Evolutionary conservation across 1,140 invertebrate species (phyloP).

Genomic region (Lordiphosa stackelbergi): DNA sequence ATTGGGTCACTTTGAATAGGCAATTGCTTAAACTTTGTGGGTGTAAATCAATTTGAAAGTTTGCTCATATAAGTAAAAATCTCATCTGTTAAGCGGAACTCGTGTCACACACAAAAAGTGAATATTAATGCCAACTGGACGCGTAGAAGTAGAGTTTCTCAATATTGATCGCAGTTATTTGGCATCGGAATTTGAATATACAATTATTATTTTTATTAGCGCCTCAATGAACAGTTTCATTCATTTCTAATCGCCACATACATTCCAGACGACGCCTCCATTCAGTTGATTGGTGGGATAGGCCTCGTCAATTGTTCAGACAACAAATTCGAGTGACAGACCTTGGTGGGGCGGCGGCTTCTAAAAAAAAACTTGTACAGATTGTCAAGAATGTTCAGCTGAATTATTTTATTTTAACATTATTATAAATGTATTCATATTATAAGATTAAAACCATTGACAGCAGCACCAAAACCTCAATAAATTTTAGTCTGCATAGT

Average conservation of each 20-base stretch:
- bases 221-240: conserved; percentile 25
- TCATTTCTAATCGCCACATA: conserved; percentile 24
- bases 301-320: conserved; percentile 10
- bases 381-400: conserved; percentile 10
- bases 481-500: too few species aligned
- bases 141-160: too few species aligned
- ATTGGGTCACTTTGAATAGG: conserved; percentile 49
- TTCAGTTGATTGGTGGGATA: conserved; percentile 16
- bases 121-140: too few species aligned
- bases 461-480: too few species aligned
- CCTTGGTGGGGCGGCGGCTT: conserved; percentile 26
- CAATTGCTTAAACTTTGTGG: conserved; percentile 21
- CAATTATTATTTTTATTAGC: conserved; percentile 40
- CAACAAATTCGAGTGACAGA: conserved; percentile 47
- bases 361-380: conserved; percentile 16
- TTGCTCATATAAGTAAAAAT: too few species aligned
- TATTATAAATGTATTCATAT: conserved; percentile 38
- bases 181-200: conserved; percentile 44
- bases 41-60: conserved; percentile 8
- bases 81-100: background rate
- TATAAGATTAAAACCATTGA: conserved; percentile 20
- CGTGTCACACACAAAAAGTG: background rate
- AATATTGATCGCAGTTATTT: conserved; percentile 33
- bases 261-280: conserved; percentile 31
- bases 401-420: conserved; percentile 30